Conservation (phyloP, 2,797 vertebrate genomes). For the Phalanger gymnotis region DNA sequence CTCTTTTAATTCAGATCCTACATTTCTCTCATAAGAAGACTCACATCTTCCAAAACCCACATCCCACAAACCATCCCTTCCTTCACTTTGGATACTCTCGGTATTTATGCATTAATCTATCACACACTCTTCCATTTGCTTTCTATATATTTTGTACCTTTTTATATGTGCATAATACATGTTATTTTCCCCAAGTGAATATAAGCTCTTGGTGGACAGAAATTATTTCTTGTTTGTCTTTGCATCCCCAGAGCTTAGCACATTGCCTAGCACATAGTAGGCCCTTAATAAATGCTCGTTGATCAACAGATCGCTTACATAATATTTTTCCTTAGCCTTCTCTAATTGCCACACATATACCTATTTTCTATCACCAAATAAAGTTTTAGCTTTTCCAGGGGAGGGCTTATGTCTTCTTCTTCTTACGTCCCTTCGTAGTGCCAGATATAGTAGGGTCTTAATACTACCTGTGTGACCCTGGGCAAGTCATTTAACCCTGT, state of each 20-base stretch:
- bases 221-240: neutral
- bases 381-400: neutral
- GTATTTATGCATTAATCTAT: conserved; percentile 29
- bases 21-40: conserved; percentile 48
- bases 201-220: neutral
- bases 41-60: conserved; percentile 63
- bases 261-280: neutral
- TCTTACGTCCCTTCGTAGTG: neutral
- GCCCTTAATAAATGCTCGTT: neutral
- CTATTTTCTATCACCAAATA: neutral
- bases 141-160: neutral
- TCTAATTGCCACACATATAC: neutral
- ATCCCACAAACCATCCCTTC: conserved; percentile 36
- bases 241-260: neutral
- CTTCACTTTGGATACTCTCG: conserved; percentile 33
- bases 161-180: neutral
- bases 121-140: neutral
- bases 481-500: neutral
- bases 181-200: neutral
- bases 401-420: neutral
- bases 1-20: conserved; percentile 52
- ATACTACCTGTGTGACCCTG: neutral
- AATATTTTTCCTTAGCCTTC: neutral
- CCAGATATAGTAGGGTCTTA: neutral
- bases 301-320: neutral